These are phyloP conservation scores for Tetranychus urticae DNA, from an alignment of 1,140 invertebrate species.

Conservation along the genomic window DNA sequence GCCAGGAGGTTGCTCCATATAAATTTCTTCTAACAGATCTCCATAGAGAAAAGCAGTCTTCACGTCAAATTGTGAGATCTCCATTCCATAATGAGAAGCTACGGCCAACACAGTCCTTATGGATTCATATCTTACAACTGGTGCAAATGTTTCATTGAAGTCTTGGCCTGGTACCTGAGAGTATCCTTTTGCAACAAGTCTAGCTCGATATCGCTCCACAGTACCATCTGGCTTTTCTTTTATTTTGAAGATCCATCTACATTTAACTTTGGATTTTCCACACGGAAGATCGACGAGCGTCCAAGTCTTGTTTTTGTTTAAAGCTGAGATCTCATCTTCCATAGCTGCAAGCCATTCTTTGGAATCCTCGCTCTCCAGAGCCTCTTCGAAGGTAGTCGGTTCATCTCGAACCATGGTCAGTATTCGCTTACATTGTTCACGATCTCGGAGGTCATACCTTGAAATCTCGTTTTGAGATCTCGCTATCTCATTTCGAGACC, in stretches of 20 bases:
- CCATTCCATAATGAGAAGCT: background rate
- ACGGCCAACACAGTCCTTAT: background rate
- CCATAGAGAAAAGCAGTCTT: slow-evolving; percentile 7
- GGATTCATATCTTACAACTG: slow-evolving; percentile 1
- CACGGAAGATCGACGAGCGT: background rate
- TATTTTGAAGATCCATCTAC: slow-evolving; percentile 8
- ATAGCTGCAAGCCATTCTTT: slow-evolving; percentile 6
- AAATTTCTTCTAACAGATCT: slow-evolving; percentile 12
- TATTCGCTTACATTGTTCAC: background rate
- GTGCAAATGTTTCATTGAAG: slow-evolving; percentile 2
- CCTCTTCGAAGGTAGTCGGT: background rate
- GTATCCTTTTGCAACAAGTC: slow-evolving; percentile 3
- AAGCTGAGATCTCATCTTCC: background rate
- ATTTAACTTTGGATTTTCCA: background rate
- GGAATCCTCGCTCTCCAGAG: background rate
- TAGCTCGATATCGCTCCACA: slow-evolving; percentile 2
- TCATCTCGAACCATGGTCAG: background rate
- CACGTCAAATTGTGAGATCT: slow-evolving; percentile 1
- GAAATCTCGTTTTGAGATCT: background rate
- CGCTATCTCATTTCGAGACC: no score
- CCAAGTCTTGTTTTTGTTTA: slow-evolving; percentile 4
- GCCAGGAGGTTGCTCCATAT: background rate
- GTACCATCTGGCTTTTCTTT: slow-evolving; percentile 4
- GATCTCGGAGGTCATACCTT: background rate
- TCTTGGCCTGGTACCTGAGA: slow-evolving; percentile 3